phyloP scores from a whole-genome alignment of 1,140 invertebrate species.

The Eueides isabella region DNA sequence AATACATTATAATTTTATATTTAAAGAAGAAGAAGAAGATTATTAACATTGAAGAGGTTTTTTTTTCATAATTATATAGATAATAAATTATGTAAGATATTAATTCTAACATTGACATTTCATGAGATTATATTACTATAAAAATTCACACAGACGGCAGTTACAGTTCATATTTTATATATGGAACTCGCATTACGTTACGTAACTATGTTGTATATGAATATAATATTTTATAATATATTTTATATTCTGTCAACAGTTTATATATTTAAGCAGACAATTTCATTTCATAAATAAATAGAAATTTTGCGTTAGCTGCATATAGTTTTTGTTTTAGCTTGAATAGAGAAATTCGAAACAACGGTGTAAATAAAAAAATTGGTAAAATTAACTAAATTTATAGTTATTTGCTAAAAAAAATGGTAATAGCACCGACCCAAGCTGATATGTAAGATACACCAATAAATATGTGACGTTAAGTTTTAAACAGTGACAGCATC shows the following conservation, averaged over 20 bases:
- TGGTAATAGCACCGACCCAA: background rate
- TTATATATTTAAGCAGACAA: background rate
- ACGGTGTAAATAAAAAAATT: background rate
- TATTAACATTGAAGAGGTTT: background rate
- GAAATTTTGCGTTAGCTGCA: background rate
- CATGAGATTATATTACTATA: conserved; percentile 4
- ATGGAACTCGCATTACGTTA: background rate
- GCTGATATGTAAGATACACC: conserved; percentile 1
- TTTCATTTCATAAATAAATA: background rate
- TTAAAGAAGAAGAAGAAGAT: conserved; percentile 5
- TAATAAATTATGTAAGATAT: background rate
- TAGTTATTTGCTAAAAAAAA: background rate
- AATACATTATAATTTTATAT: background rate
- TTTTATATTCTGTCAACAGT: background rate
- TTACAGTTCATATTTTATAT: conserved; percentile 4
- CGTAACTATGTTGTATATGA: conserved; percentile 1
- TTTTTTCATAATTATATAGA: background rate
- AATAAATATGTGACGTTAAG: conserved; percentile 8
- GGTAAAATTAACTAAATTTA: too few species aligned
- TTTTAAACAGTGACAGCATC: too few species aligned
- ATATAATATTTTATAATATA: background rate
- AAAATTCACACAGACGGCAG: conserved; percentile 13
- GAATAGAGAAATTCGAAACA: background rate
- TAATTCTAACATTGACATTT: conserved; percentile 2
- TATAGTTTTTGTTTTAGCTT: too few species aligned